Evolutionary conservation across 2,888 invertebrate genomes (phyloP), one percentile per base, ranked within the genome.

Genomic region (Gibbula magus): DNA sequence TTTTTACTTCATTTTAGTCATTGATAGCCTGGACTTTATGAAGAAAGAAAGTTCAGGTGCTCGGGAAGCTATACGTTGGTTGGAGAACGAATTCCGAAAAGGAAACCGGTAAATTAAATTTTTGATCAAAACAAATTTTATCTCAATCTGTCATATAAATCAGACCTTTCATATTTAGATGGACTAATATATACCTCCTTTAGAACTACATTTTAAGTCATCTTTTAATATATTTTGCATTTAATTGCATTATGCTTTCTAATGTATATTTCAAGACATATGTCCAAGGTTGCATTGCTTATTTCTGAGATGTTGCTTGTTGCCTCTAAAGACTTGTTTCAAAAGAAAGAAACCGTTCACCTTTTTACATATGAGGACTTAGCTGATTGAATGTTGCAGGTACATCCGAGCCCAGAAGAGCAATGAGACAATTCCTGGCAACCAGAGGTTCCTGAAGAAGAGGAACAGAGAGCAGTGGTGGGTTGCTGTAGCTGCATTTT

Each of bases 21-120:
- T 98, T 80, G 96, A 96, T 88, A 96, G 96, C 84, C 93, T 98
- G 91, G 98, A 98, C 92, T 96, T 96, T 88, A 93, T 97, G 88
- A 98, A 98, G 94, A 96, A 96, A 82, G 96, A 96, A 86, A 96
- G 96, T 89, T 95, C 95, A 84, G 95, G 96, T 84, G 98, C 97
- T 0, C 95, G 98, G 77, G 97, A 98, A 91, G 97, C 97, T 3
- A 98, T 98, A 81, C 96, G 98, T 86, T 98, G 98, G 98, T 94
- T 98, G 84, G 98, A 98, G 93, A 94, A 95, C 53, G 97, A 98
- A 91, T 95, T 98, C 85, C 95, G 96, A 86, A 95, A 95, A 84
- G 98, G 98, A 16, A 97, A 97, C 88, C 95, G 97, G 84, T 97
- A 96, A 45, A 7, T n/a, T n/a, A n/a, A n/a, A n/a, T n/a, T n/a